Conservation (phyloP, 2,113 vertebrate species). For the Lepisosteus oculatus region DNA sequence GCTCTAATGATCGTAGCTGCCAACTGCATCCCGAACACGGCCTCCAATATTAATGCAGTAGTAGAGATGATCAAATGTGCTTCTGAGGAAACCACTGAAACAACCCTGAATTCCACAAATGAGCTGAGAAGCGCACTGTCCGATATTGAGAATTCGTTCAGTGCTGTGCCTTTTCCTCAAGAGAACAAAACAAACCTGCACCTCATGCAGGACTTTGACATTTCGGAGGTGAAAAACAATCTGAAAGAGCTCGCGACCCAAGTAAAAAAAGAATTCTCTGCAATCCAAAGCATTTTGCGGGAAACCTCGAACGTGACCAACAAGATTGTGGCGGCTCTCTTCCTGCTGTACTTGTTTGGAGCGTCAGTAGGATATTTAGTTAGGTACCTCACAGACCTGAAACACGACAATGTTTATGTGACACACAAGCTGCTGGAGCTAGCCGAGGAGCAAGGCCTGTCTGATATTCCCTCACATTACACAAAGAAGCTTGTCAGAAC, state of each 20-base stretch:
- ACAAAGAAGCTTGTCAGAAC: conserved; percentile 18
- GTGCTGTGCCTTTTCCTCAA: neutral
- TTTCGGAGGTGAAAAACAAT: neutral
- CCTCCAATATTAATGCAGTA: conserved; percentile 50
- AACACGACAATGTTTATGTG: conserved; percentile 22
- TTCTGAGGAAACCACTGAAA: conserved; percentile 57
- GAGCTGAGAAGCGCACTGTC: conserved; percentile 33
- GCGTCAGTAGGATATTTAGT: conserved; percentile 16
- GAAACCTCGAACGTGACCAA: neutral
- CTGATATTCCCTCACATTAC: conserved; percentile 10
- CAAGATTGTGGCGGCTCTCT: conserved; percentile 3
- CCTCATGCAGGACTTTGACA: neutral
- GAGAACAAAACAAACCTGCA: neutral
- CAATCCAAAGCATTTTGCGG: neutral
- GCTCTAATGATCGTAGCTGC: conserved; percentile 52
- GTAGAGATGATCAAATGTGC: conserved; percentile 64
- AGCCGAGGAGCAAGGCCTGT: neutral
- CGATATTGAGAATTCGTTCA: neutral
- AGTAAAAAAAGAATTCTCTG: neutral
- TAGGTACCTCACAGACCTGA: conserved; percentile 21
- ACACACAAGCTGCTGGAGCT: conserved; percentile 9
- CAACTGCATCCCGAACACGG: conserved; percentile 60
- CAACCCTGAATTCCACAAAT: conserved; percentile 58
- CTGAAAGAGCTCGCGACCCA: neutral
- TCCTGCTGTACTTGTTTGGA: conserved; percentile 5